Base-by-base conservation (phyloP, 2,797 vertebrate species). In the Thripadectes ignobilis region DNA sequence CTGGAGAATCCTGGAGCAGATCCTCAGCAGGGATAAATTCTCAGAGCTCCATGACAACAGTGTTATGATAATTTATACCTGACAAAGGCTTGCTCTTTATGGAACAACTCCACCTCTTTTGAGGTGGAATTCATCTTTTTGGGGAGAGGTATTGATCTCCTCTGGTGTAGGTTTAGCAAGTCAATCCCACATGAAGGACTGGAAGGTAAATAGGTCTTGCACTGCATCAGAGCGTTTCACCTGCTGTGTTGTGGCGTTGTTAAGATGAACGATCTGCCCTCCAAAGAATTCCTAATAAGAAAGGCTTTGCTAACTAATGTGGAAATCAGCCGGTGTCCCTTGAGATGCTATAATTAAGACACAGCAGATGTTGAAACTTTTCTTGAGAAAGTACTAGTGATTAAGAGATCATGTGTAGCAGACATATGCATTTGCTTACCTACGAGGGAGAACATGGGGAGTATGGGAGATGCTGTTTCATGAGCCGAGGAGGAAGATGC, bases 271-370 rank as follows among this genome's bases (percentile, higher is more conserved):
- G 1, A 75, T 68, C 80, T 85, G 85, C 76, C 57, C 83, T 87
- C 80, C 32, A n/a, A 93, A 92, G 88, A 85, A 67, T 94, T 85
- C 46, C 67, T 90, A 79, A 65, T 73, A 90, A 61, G 74, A 92
- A 84, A 52, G 34, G 52, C 76, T 96, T 94, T 96, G 66, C 89
- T 96, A 92, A 79, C 71, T 92, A 90, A 76, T 74, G 77, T 87
- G 55, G 73, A 88, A 88, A 74, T 94, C 63, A 81, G 67, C 73
- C 90, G 67, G 63, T 71, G 46, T 88, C 95, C 85, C 95, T 80
- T 43, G 91, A 87, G 96, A 65, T 78, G 75, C 67, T 84, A 6
- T 95, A 90, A 95, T 97, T 94, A 97, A 96, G 85, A 90, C 57
- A 74, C 45, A 93, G 89, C 88, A 95, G 92, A 85, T 93, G 76